A percentile compares a stretch with the other conserved stretches of the same genome.
Conservation (phyloP, 2,797 vertebrate species). For the Gouania willdenowi region DNA sequence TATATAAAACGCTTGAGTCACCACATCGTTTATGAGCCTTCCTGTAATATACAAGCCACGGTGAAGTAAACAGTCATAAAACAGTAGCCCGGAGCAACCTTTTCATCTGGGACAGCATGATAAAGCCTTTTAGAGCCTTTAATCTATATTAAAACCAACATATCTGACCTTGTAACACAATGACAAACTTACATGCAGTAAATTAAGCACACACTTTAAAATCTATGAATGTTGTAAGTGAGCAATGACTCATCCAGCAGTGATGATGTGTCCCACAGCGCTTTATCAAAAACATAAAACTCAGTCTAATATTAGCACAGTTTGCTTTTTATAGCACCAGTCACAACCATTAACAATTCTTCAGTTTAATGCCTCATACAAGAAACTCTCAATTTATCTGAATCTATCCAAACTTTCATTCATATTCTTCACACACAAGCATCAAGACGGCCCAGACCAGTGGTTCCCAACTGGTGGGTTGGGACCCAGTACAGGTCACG, state of each 20-base stretch:
- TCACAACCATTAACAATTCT: constrained; percentile 35
- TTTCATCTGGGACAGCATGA: neutral
- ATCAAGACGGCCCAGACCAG: too few relatives aligned
- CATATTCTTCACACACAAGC: too few relatives aligned
- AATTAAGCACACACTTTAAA: constrained; percentile 11
- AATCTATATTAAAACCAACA: too few relatives aligned
- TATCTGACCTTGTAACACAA: too few relatives aligned
- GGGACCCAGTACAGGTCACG: too few relatives aligned
- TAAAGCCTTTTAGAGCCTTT: too few relatives aligned
- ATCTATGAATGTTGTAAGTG: constrained; percentile 8
- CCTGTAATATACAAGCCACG: constrained; percentile 9
- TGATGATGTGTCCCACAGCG: too few relatives aligned
- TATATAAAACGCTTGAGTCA: constrained; percentile 21
- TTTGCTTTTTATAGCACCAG: constrained; percentile 38
- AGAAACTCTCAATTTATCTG: constrained; percentile 4
- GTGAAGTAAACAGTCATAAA: constrained; percentile 45
- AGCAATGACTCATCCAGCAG: constrained; percentile 12
- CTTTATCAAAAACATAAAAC: constrained; percentile 43
- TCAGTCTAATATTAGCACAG: constrained; percentile 41
- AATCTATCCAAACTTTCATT: too few relatives aligned
- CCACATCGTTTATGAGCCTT: neutral
- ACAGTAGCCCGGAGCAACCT: neutral
- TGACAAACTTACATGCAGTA: too few relatives aligned
- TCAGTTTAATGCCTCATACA: constrained; percentile 17
- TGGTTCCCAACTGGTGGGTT: too few relatives aligned